Evolutionary conservation across 2,888 invertebrate species (phyloP), one percentile per base, ranked within the genome.

Genomic region (Pasiphila rectangulata): DNA sequence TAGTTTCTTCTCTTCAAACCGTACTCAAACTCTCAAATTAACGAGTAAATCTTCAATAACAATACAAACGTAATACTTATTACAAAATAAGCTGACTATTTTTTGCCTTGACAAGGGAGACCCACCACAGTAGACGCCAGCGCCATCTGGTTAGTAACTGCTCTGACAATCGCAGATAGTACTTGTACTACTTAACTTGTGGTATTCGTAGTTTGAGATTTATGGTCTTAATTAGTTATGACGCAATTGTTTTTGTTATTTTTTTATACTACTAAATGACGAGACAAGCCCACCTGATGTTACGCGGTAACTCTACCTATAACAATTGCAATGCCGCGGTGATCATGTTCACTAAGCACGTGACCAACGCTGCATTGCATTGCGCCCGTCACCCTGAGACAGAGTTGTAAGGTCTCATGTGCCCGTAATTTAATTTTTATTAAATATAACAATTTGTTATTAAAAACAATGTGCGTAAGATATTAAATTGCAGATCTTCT

Each of bases 101-200:
- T 79, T 78, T 69, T 75, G 69, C 56, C 60, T 59, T 58, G 64
- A 58, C 59, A 44, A 42, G 35, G 35, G 57, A 60, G 82, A 80
- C 83, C 83, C 69, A 80, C 86, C 86, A 76, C 54, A 44, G 40
- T 71, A 25, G 65, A n/a, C n/a, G n/a, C n/a, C n/a, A n/a, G 49
- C 65, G 76, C 70, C 87, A 87, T 87, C 83, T 87, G 87, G 76
- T 83, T 84, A 82, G 82, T 84, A 86, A 83, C 64, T 59, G 53
- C 52, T 64, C 72, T 80, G 84, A 84, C 83, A 84, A 80, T 83
- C 78, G 60, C 79, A 69, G 83, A 82, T 80, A 81, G 60, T 67
- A 67, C 36, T 72, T 72, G 63, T 61, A 55, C 56, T 67, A 64
- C 59, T 64, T 63, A 45, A 17, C 9, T 30, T 39, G 62, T 59